Evolutionary conservation across 2,888 invertebrate species (phyloP), one percentile per base, ranked within the genome.

Genomic region (Scrobipalpa costella): DNA sequence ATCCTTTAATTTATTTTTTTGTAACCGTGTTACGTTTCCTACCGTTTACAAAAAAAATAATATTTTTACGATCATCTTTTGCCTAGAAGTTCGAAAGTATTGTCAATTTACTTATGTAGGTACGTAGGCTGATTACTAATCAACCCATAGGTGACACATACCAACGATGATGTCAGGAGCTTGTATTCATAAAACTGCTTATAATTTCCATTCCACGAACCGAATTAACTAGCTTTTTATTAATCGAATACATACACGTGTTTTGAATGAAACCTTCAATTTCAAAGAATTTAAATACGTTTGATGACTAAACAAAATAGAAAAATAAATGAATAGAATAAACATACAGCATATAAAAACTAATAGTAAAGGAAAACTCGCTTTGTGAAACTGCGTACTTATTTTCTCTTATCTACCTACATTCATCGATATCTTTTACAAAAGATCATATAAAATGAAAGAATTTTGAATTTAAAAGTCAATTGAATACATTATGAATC

Each of bases 391-490:
- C 27, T 27, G 5, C 27, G 27, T 27, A 27, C 2, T 6, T 44
- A 44, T 44, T 44, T 44, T 44, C 3, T 15, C 15, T 44, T n/a
- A n/a, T 44, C 15, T 44, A 15, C 15, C 15, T 44, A 15, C 15
- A 44, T 44, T 27, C 3, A 15, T 44, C 44, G n/a, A 44, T 44
- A 44, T n/a, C n/a, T 44, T 44, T 44, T 44, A 44, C 44, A n/a
- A 44, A 44, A 3, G 40, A 13, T 40, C 5, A 9, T 15, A 3
- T 40, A 40, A 13, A 40, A 1, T 40, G 1, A 40, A 15, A 44
- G 40, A 44, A 15, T 44, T 44, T 44, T 44, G 44, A n/a, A 44
- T 44, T 44, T 44, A 44, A 5, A 15, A 44, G n/a, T 44, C 44
- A 15, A 44, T 44, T 9, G 44, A 15, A 15, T 44, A 44, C 5